Base-by-base conservation (phyloP, 2,113 vertebrate genomes). In the Piaya cayana region DNA sequence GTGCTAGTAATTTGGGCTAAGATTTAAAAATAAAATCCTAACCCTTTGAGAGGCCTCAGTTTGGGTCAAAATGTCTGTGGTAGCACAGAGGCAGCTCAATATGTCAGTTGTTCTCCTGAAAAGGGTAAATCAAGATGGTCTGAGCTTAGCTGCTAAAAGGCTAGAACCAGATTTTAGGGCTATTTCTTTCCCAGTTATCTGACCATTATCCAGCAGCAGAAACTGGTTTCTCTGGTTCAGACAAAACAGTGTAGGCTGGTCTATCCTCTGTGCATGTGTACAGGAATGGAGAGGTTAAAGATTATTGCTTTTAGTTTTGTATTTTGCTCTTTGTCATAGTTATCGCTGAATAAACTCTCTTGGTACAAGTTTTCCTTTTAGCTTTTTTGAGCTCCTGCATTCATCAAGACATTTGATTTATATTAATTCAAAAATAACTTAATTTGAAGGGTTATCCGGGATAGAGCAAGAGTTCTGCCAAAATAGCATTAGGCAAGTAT, bases 381-480 rank as follows among this genome's bases (percentile, higher is more conserved):
- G 60, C 14, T 63, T 83, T 85, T 88, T 78, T 75, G 52, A 86
- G 60, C 23, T 90, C 49, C 68, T 90, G 43, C 50, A 63, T 95
- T 95, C 42, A 22, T 69, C n/a, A 81, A 75, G 76, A 77, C 45
- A 94, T 84, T 86, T 86, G 32, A 88, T 75, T 88, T 88, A 39
- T 86, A 83, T 83, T 81, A 63, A 81, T 70, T 70, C 4, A 74
- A 90, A 92, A 92, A 52, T 39, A 88, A 52, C 60, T 70, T 74
- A 39, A 81, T 83, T 84, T 81, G 52, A 86, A 92, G 80, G 43
- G 52, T 83, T 92, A 70, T 92, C 72, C n/a, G 0, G 64, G 78
- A 89, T 59, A 81, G 76, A 76, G 47, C 65, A 60, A 22, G 58
- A 17, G 14, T 71, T 84, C 65, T 95, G 88, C 72, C 80, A 88